Conservation (phyloP, 1,140 invertebrate genomes). For the Chionoecetes opilio region DNA sequence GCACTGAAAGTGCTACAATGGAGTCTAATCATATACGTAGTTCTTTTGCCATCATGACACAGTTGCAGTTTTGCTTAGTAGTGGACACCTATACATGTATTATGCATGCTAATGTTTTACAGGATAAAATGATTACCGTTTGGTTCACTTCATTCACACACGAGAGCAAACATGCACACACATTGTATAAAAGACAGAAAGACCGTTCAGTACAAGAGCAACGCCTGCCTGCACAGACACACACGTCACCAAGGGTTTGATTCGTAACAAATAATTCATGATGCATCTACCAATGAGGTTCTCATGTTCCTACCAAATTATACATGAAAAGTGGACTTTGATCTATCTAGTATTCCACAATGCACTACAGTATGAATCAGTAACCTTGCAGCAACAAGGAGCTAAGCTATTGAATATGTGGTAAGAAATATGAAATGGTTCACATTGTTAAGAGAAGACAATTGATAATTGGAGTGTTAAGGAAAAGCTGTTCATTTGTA, state of each 20-base stretch:
- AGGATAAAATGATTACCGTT: neutral
- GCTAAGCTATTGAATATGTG: conserved; percentile 19
- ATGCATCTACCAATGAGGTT: neutral
- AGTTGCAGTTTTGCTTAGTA: neutral
- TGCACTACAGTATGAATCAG: neutral
- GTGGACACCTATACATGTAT: neutral
- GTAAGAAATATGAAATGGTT: neutral
- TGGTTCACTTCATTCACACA: neutral
- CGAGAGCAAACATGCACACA: neutral
- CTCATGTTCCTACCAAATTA: conserved; percentile 3
- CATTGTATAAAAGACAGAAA: conserved; percentile 14
- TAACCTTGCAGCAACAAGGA: neutral
- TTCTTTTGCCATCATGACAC: neutral
- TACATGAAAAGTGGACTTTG: neutral
- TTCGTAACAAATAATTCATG: neutral
- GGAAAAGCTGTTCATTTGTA: neutral
- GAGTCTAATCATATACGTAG: neutral
- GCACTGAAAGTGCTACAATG: neutral
- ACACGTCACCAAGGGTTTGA: neutral
- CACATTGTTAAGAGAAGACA: neutral
- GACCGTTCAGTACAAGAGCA: neutral
- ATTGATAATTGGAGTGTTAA: neutral
- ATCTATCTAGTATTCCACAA: neutral
- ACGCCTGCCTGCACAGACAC: neutral
- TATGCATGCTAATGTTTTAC: conserved; percentile 18